Conservation (phyloP, 2,888 invertebrate species). For the Chymomyza fuscimana region DNA sequence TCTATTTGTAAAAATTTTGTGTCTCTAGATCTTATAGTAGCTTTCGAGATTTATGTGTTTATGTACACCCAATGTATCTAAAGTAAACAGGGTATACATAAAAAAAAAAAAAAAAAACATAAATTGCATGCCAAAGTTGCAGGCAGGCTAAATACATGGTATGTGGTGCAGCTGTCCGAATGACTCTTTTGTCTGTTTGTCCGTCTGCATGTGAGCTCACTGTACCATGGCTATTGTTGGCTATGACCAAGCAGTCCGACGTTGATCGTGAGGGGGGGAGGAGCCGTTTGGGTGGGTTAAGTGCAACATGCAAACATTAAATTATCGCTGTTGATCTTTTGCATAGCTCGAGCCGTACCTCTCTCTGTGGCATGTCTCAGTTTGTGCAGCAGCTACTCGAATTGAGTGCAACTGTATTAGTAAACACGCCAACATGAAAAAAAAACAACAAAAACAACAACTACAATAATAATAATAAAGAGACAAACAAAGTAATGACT, state of each 20-base stretch:
- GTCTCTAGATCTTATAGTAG: too few relatives aligned
- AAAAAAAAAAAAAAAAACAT: conserved; percentile 35
- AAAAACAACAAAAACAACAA: conserved; percentile 12
- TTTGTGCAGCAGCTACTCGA: conserved; percentile 42
- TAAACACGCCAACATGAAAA: conserved; percentile 2
- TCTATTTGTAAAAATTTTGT: too few relatives aligned
- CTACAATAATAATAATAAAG: conserved; percentile 12
- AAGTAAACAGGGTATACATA: not conserved
- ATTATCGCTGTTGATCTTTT: conserved; percentile 67
- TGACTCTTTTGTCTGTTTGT: not conserved
- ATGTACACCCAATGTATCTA: too few relatives aligned
- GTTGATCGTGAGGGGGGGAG: not conserved
- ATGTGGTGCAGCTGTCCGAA: conserved; percentile 19
- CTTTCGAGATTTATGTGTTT: too few relatives aligned
- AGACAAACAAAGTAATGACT: not conserved
- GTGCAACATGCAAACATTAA: conserved; percentile 58
- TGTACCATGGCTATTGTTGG: conserved; percentile 41
- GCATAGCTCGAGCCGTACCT: conserved; percentile 30
- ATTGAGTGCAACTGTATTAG: conserved; percentile 33
- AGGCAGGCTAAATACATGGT: conserved; percentile 36
- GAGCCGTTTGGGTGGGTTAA: not conserved
- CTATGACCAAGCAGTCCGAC: not conserved
- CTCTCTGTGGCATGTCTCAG: not conserved
- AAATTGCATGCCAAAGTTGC: conserved; percentile 37
- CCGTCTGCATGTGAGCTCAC: conserved; percentile 17